phyloP scores from a whole-genome alignment of 2,888 invertebrate genomes.

The Melipona beecheii region DNA sequence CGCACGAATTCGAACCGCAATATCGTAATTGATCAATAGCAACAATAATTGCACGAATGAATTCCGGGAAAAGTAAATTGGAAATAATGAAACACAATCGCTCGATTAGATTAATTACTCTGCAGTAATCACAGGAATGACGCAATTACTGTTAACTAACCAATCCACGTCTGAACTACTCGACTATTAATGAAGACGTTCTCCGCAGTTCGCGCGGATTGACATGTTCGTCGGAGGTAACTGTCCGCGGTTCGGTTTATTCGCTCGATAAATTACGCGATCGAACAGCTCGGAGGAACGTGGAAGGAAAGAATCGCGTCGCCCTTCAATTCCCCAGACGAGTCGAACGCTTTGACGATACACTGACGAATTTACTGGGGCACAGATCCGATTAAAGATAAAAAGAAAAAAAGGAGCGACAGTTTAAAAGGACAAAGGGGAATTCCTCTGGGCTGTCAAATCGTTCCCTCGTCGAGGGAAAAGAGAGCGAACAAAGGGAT shows the following conservation, averaged over 20 bases:
- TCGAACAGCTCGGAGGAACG: not conserved
- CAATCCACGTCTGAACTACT: not conserved
- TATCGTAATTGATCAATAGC: not conserved
- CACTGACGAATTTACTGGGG: conserved; percentile 1
- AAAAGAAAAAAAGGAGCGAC: not conserved
- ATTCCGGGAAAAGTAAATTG: not conserved
- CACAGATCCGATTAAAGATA: conserved; percentile 30
- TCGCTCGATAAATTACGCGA: not conserved
- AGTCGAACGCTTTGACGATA: conserved; percentile 3
- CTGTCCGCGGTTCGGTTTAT: not conserved
- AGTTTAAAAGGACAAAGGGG: not conserved
- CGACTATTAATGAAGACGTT: not conserved
- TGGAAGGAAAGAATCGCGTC: conserved; percentile 2
- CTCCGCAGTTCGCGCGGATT: not conserved
- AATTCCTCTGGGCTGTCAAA: not conserved
- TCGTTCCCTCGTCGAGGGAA: not conserved
- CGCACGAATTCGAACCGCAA: not conserved
- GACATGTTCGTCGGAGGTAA: not conserved
- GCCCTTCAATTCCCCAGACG: not conserved
- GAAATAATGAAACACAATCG: not conserved
- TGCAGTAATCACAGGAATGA: not conserved
- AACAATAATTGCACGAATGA: not conserved
- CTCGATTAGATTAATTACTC: not conserved
- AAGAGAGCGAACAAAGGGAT: not conserved
- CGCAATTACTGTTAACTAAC: not conserved